Evolutionary conservation across 1,140 invertebrate genomes (phyloP).

Genomic region (Coelopa frigida): DNA sequence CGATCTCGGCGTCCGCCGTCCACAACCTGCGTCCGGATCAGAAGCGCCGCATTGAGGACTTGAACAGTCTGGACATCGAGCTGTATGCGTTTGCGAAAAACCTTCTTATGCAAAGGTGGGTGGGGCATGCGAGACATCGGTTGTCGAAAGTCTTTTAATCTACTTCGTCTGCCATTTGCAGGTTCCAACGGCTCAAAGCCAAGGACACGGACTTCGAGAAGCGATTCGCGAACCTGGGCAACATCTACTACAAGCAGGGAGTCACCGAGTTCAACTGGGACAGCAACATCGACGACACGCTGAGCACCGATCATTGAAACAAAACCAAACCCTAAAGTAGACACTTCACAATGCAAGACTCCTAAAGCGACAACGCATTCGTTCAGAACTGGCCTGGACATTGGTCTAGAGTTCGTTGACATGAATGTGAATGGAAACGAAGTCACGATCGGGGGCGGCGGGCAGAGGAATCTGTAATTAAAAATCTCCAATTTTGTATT

Average conservation of each 20-base stretch:
- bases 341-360: too few species aligned
- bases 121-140: too few species aligned
- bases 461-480: too few species aligned
- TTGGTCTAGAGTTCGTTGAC: too few species aligned
- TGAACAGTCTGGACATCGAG: constrained; percentile 87
- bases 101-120: constrained; percentile 68
- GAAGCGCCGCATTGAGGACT: constrained; percentile 63
- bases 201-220: constrained; percentile 73
- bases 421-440: too few species aligned
- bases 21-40: constrained; percentile 64
- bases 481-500: too few species aligned
- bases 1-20: constrained; percentile 70
- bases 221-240: constrained; percentile 70
- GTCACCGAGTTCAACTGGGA: constrained; percentile 82
- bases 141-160: too few species aligned
- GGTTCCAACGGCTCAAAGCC: constrained; percentile 72
- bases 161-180: constrained; percentile 34
- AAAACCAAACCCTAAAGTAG: too few species aligned
- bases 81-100: constrained; percentile 90
- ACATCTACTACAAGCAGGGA: constrained; percentile 60
- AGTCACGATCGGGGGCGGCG: too few species aligned
- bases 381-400: too few species aligned
- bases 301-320: constrained; percentile 44
- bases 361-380: too few species aligned
- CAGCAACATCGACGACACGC: constrained; percentile 66